A percentile compares a stretch with the other conserved stretches of the same genome.
These are phyloP conservation scores for Tetramorium simillimum DNA, from an alignment of 1,140 invertebrate species.

Conservation along the genomic window DNA sequence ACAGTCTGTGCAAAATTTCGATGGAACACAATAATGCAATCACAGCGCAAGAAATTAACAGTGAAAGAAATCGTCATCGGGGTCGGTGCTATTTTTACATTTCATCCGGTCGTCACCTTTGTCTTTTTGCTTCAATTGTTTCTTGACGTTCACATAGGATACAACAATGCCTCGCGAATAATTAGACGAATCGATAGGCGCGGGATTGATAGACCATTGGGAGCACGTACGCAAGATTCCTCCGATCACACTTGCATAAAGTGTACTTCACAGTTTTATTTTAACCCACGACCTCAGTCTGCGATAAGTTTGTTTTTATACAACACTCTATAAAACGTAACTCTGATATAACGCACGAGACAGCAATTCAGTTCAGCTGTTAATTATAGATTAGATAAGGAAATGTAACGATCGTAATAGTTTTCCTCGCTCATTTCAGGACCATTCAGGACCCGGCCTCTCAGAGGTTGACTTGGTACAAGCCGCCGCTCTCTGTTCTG, in stretches of 20 bases:
- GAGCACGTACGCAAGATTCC: not conserved
- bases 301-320: conserved; percentile 13
- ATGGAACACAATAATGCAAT: not conserved
- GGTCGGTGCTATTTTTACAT: not conserved
- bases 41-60: not conserved
- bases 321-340: not conserved
- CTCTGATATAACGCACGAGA: not conserved
- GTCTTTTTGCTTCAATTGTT: conserved; percentile 4
- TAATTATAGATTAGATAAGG: not conserved
- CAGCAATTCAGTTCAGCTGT: not conserved
- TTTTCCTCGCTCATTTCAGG: conserved; percentile 86
- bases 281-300: conserved; percentile 55
- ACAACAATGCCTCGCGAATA: conserved; percentile 1
- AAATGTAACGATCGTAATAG: not conserved
- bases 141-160: not conserved
- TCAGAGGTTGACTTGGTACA: conserved; percentile 98
- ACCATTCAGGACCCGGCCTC: conserved; percentile 98
- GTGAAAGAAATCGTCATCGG: not conserved
- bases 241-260: not conserved
- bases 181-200: conserved; percentile 10
- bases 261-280: conserved; percentile 10
- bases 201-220: not conserved
- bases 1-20: not conserved
- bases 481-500: conserved; percentile 96
- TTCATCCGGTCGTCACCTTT: conserved; percentile 17